These are phyloP conservation scores for Agrilus planipennis DNA, from an alignment of 1,140 invertebrate species.

Conservation along the genomic window DNA sequence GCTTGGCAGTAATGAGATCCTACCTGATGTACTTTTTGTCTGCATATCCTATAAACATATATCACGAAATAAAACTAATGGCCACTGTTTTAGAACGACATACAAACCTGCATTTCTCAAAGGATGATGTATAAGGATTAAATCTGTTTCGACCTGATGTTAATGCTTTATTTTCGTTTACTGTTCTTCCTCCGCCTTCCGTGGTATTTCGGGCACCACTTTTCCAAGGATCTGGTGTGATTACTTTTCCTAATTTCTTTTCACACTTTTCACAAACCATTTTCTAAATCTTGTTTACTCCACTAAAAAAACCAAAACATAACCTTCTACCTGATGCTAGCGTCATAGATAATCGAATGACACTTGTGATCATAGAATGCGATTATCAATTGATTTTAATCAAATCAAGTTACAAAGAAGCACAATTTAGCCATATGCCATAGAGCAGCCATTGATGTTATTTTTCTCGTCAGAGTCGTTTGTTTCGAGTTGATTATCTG, in stretches of 20 bases:
- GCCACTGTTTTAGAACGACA: conserved; percentile 2
- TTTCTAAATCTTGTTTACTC: too few species aligned
- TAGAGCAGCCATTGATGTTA: too few species aligned
- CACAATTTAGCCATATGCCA: too few species aligned
- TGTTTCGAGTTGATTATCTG: too few species aligned
- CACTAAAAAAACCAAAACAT: too few species aligned
- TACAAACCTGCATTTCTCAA: conserved; percentile 69
- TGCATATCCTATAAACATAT: conserved; percentile 62
- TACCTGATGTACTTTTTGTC: conserved; percentile 84
- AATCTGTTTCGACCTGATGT: conserved; percentile 71
- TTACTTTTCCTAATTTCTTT: conserved; percentile 75
- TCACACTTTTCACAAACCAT: conserved; percentile 93
- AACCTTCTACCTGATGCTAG: too few species aligned
- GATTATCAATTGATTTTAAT: too few species aligned
- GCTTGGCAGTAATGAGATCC: conserved; percentile 97
- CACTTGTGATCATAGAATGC: too few species aligned
- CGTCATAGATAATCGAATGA: too few species aligned
- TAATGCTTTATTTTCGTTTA: conserved; percentile 88
- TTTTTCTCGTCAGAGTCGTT: too few species aligned
- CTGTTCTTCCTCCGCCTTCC: conserved; percentile 70
- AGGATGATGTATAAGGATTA: conserved; percentile 73
- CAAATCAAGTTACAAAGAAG: too few species aligned
- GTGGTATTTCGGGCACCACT: conserved; percentile 77
- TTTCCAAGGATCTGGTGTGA: conserved; percentile 96
- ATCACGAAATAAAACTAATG: not conserved